Base-by-base conservation (phyloP, 2,888 invertebrate genomes). In the Elegia similella region DNA sequence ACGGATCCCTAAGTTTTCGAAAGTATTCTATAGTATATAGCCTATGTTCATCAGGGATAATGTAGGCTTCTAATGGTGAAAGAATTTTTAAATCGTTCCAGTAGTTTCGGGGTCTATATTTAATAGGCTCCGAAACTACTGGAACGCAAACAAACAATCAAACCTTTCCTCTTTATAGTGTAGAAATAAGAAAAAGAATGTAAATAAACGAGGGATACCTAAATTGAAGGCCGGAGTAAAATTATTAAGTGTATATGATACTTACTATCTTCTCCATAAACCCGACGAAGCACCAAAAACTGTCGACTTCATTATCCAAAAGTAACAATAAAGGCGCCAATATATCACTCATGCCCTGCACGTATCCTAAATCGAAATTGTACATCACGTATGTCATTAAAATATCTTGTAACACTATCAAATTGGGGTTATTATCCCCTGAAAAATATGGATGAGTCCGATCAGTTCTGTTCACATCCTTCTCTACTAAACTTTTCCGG, bases 331-430 rank as follows among this genome's bases (percentile, higher is more conserved):
- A 95, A 0, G 99, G 99, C 6, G 99, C 97, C 56, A 99, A 86
- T 54, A 99, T 93, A 85, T 99, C 99, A 72, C 98, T 98, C 99
- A 99, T 99, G 17, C 99, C 99, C 84, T 97, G 97, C 1, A 97
- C 97, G 73, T 97, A 98, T 12, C 98, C 99, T 69, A 99, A 92
- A 88, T 99, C 99, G 82, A 99, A 99, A 92, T 99, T 98, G 80
- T 98, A 99, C 99, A 99, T 99, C 42, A 98, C 96, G 78, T 99
- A 99, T 0, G 99, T 99, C 97, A 99, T 97, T 2, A 99, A 93
- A 66, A 99, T 97, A 76, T 99, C 98, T 68, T 96, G 95, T 2
- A 99, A 86, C 12, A 96, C 93, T 58, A 93, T 92, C 55, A 99
- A 86, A 84, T 99, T 98, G 0, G 96, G 94, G 84, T 99, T 99